Conservation (phyloP, 2,797 vertebrate species). For the Varecia variegata region DNA sequence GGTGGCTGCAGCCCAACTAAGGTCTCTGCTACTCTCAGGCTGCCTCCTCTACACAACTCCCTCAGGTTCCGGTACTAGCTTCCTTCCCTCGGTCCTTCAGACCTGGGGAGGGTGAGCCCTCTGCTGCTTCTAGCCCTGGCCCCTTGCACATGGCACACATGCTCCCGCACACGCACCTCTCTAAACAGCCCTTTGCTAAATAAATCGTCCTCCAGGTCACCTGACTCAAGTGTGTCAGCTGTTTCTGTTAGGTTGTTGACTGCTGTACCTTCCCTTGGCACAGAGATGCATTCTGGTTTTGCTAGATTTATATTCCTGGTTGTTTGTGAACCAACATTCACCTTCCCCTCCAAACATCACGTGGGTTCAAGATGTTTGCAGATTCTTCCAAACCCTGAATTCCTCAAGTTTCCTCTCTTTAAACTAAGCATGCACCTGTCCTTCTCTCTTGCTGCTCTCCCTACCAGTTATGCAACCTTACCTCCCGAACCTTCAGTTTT, state of each 20-base stretch:
- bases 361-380: not conserved
- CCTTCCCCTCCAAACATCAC: not conserved
- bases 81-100: fast-evolving
- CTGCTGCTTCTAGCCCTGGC: not conserved
- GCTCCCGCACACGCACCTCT: not conserved
- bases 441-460: not conserved
- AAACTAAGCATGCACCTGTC: not conserved
- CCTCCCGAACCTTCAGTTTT: not conserved
- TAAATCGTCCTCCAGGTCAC: not conserved
- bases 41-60: fast-evolving
- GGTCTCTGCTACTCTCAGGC: not conserved
- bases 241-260: not conserved
- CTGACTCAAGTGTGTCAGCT: too few species aligned
- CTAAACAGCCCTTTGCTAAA: not conserved
- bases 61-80: not conserved
- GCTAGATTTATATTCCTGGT: not conserved
- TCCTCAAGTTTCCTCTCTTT: not conserved
- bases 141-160: not conserved
- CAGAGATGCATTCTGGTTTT: not conserved
- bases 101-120: fast-evolving
- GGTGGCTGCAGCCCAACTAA: not conserved
- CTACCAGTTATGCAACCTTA: not conserved
- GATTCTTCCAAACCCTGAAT: not conserved
- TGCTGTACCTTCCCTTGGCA: not conserved
- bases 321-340: not conserved